A percentile compares a stretch with the other conserved stretches of the same genome.
phyloP scores from a whole-genome alignment of 1,140 invertebrate species.

The Drosophila tristis region DNA sequence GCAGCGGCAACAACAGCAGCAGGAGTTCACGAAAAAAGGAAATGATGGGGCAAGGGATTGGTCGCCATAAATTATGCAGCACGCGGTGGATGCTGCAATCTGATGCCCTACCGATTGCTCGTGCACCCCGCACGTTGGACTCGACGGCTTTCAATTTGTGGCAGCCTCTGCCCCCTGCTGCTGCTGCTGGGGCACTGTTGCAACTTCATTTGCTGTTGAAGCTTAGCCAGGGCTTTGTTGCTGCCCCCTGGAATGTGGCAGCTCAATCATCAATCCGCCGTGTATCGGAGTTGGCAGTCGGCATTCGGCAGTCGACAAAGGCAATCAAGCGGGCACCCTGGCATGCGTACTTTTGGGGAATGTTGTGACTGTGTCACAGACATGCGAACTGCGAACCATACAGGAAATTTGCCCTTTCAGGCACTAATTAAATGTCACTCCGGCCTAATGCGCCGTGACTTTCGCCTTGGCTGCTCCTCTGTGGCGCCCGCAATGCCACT shows the following conservation, averaged over 20 bases:
- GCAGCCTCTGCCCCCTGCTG: neutral
- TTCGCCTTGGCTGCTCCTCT: too few species aligned
- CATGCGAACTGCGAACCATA: too few species aligned
- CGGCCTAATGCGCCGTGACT: too few species aligned
- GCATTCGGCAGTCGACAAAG: slow-evolving; percentile 15
- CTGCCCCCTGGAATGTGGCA: slow-evolving; percentile 39
- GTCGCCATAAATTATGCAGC: slow-evolving; percentile 76
- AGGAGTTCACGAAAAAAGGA: slow-evolving; percentile 5
- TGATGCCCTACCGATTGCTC: slow-evolving; percentile 56
- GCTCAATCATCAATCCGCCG: slow-evolving; percentile 57
- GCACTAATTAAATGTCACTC: too few species aligned
- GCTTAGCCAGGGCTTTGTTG: slow-evolving; percentile 23
- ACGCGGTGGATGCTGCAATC: slow-evolving; percentile 75
- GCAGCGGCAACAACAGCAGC: slow-evolving; percentile 35
- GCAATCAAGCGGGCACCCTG: slow-evolving; percentile 11
- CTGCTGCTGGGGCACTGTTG: slow-evolving; percentile 22
- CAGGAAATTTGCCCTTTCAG: too few species aligned
- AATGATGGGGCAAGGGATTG: slow-evolving; percentile 27
- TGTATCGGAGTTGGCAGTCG: slow-evolving; percentile 17
- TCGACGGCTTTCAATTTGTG: slow-evolving; percentile 67
- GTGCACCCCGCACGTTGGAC: slow-evolving; percentile 35
- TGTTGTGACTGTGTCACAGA: too few species aligned
- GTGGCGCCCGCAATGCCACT: neutral
- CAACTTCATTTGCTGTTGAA: neutral
- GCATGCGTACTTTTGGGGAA: too few species aligned